phyloP scores from a whole-genome alignment of 2,797 vertebrate genomes.

The Prionace glauca region DNA sequence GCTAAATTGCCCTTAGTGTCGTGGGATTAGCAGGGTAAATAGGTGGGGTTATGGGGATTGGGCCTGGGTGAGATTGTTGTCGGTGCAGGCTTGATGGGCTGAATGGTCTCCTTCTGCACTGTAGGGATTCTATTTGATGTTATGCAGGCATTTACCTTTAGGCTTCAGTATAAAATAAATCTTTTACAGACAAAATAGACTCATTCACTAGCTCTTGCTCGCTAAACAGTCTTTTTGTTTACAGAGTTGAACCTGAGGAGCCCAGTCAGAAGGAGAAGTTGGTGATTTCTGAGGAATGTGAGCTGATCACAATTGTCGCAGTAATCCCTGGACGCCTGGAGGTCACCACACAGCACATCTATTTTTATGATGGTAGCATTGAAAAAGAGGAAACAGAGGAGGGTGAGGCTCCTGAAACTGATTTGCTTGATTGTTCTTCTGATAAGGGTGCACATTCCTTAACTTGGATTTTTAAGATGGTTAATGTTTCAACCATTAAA shows the following conservation, averaged over 20 bases:
- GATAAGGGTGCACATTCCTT: not conserved
- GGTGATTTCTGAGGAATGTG: slow-evolving; percentile 87
- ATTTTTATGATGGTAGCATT: slow-evolving; percentile 83
- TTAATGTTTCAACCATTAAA: no score
- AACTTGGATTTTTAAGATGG: no score
- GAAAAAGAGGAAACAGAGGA: slow-evolving; percentile 94
- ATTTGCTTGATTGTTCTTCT: not conserved
- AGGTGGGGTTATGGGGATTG: no score
- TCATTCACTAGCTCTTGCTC: not conserved
- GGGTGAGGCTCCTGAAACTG: slow-evolving; percentile 56
- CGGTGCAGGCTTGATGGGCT: no score
- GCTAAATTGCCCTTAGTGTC: no score
- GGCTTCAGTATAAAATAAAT: not conserved
- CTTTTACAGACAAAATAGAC: not conserved
- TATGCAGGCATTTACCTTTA: not conserved
- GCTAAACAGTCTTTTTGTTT: not conserved
- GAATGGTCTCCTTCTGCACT: no score
- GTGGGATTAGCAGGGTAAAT: no score
- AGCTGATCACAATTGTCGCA: slow-evolving; percentile 86
- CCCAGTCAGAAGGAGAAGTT: slow-evolving; percentile 86
- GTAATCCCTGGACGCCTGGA: slow-evolving; percentile 83
- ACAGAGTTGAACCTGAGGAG: slow-evolving; percentile 72
- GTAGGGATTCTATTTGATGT: no score
- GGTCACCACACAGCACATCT: slow-evolving; percentile 87
- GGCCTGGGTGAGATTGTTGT: no score